Conservation (phyloP, 2,888 invertebrate species). For the Netelia fuscicornis region DNA sequence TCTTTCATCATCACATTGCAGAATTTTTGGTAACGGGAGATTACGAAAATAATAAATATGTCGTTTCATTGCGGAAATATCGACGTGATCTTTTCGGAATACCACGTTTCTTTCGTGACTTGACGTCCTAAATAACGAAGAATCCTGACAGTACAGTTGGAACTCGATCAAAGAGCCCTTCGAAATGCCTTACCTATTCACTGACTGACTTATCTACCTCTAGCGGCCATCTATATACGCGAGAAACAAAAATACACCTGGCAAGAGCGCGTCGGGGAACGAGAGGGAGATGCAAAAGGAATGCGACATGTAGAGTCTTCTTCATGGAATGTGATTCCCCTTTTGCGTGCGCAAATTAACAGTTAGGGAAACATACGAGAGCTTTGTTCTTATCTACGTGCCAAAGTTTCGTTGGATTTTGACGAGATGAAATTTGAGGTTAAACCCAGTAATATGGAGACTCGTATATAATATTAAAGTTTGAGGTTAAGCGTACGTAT, state of each 20-base stretch:
- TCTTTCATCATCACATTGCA: no score
- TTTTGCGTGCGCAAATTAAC: conserved; percentile 47
- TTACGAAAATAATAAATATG: not conserved
- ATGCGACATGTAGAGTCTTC: conserved; percentile 48
- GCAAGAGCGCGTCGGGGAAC: conserved; percentile 13
- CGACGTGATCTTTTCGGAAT: not conserved
- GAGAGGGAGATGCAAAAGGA: conserved; percentile 29
- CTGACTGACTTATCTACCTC: conserved; percentile 63
- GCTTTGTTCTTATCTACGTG: not conserved
- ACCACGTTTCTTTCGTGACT: not conserved
- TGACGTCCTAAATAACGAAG: not conserved
- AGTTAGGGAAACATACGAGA: conserved; percentile 20
- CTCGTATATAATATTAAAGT: not conserved
- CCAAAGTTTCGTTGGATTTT: not conserved
- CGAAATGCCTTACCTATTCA: conserved; percentile 48
- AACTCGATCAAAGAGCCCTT: conserved; percentile 52
- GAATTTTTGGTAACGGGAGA: conserved; percentile 29
- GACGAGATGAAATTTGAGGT: conserved; percentile 22
- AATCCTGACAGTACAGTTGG: conserved; percentile 17
- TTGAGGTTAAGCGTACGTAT: conserved; percentile 16
- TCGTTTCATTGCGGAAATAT: not conserved
- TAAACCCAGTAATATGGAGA: not conserved
- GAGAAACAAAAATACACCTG: conserved; percentile 69
- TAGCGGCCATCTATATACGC: conserved; percentile 63
- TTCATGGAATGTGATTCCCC: conserved; percentile 59